Percentiles rank a stretch among this genome's conserved stretches.
Evolutionary conservation across 2,113 vertebrate species (phyloP).

Genomic region (Ictidomys tridecemlineatus): DNA sequence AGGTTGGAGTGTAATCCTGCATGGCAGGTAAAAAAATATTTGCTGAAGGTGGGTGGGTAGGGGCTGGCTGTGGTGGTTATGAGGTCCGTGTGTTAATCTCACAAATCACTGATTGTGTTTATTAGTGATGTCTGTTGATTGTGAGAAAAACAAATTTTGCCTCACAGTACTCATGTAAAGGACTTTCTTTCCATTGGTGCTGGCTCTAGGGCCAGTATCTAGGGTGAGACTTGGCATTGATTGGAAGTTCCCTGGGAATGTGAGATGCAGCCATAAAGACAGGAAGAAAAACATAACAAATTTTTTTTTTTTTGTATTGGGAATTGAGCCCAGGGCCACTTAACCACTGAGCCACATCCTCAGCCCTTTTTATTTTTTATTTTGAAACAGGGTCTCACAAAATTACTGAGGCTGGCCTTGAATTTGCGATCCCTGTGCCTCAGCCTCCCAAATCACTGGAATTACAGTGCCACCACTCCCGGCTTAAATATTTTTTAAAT

Average conservation of each 20-base stretch:
- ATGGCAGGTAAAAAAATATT: not conserved
- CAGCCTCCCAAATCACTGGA: too few relatives aligned
- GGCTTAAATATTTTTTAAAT: too few relatives aligned
- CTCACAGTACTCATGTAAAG: too few relatives aligned
- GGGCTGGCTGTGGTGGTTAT: not conserved
- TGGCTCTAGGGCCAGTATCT: not conserved
- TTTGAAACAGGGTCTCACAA: too few relatives aligned
- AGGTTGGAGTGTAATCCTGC: not conserved
- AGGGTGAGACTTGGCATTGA: too few relatives aligned
- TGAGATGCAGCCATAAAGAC: rapidly evolving
- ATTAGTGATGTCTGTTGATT: not conserved
- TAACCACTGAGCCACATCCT: too few relatives aligned
- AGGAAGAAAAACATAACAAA: not conserved
- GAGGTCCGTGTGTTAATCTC: not conserved
- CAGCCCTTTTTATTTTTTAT: too few relatives aligned
- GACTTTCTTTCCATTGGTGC: not conserved
- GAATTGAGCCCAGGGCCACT: too few relatives aligned
- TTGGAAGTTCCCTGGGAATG: not conserved
- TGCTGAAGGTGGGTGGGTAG: not conserved
- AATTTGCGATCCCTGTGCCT: too few relatives aligned
- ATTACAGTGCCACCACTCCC: too few relatives aligned
- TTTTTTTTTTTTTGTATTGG: not conserved
- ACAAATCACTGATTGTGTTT: not conserved
- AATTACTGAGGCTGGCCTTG: too few relatives aligned
- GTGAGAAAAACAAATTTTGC: not conserved